Conservation (phyloP, 2,797 vertebrate species). For the Hippopotamyrus pictus region DNA sequence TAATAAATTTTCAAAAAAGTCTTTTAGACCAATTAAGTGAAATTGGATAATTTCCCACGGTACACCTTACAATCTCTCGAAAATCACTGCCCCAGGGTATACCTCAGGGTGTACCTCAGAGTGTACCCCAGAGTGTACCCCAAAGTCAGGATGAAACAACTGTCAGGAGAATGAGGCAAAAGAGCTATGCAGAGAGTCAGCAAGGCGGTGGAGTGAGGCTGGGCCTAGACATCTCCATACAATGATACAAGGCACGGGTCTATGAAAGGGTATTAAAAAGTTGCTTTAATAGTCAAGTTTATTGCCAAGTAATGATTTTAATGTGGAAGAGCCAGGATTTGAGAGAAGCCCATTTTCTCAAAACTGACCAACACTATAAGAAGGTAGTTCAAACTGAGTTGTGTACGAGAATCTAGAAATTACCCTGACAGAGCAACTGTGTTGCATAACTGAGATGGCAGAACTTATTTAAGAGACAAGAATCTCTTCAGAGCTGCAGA, state of each 20-base stretch:
- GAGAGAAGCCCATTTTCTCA: neutral
- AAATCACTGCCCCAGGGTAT: too few species aligned
- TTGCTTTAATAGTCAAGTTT: neutral
- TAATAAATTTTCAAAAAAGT: too few species aligned
- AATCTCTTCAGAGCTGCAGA: neutral
- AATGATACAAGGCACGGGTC: neutral
- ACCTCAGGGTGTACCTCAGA: too few species aligned
- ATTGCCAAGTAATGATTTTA: neutral
- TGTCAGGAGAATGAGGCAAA: neutral
- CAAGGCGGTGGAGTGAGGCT: neutral
- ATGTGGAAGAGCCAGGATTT: neutral
- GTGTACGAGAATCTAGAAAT: neutral
- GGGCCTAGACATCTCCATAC: neutral
- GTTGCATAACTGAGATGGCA: neutral
- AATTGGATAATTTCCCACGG: too few species aligned
- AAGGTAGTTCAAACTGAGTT: neutral
- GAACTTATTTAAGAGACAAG: neutral
- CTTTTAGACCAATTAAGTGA: too few species aligned
- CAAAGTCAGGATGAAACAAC: neutral
- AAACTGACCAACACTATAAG: neutral
- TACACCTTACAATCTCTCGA: too few species aligned
- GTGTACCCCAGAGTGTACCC: too few species aligned
- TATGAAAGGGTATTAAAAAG: neutral
- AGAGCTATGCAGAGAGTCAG: neutral
- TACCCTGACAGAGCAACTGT: neutral